Percentiles rank a stretch among this genome's conserved stretches.
Conservation (phyloP, 35 echinoderm and acorn worm species). For the Apostichopus californicus region DNA sequence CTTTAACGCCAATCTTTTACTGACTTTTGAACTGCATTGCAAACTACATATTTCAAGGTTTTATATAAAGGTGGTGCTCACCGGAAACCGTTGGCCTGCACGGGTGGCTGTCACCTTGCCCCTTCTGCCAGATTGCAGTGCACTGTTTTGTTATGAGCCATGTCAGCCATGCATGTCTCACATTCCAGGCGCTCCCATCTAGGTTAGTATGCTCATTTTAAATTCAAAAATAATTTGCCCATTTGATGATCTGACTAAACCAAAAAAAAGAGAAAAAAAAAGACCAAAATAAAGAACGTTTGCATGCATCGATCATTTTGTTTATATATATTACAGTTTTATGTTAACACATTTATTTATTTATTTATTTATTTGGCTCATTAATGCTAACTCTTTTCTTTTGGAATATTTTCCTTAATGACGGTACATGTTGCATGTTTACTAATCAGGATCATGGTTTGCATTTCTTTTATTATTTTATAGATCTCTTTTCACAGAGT, state of each 20-base stretch:
- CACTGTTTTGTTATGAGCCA: constrained; percentile 58
- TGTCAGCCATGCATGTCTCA: constrained; percentile 86
- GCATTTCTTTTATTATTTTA: too few relatives aligned
- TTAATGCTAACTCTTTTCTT: too few relatives aligned
- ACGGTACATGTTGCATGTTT: too few relatives aligned
- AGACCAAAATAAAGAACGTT: too few relatives aligned
- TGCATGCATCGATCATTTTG: too few relatives aligned
- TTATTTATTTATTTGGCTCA: too few relatives aligned
- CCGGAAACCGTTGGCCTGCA: constrained; percentile 27
- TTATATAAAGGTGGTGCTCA: constrained; percentile 24
- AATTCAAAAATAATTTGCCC: not conserved
- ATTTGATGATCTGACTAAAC: not conserved
- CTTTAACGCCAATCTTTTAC: constrained; percentile 43
- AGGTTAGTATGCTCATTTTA: constrained; percentile 76
- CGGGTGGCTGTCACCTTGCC: constrained; percentile 1
- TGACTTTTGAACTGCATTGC: constrained; percentile 41
- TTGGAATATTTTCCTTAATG: too few relatives aligned
- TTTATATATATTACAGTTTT: too few relatives aligned
- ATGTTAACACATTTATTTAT: too few relatives aligned
- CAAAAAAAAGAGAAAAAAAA: not conserved
- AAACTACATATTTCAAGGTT: constrained; percentile 41
- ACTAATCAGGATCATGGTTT: too few relatives aligned
- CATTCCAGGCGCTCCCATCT: constrained; percentile 82
- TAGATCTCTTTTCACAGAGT: too few relatives aligned
- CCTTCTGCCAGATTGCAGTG: constrained; percentile 52